Evolutionary conservation across 2,888 invertebrate genomes (phyloP).

Genomic region (Pterostichus madidus): DNA sequence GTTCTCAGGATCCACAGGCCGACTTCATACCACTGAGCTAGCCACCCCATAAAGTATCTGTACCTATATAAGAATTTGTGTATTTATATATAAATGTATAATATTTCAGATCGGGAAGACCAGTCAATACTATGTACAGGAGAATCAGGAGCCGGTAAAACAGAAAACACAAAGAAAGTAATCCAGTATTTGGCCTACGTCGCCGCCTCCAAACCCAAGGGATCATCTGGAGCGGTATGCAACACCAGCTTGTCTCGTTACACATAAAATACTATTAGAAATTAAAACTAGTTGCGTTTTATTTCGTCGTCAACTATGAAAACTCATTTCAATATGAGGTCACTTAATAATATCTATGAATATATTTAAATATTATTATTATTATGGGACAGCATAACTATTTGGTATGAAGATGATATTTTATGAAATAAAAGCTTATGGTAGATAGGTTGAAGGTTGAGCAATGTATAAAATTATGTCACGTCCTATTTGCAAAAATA

Average conservation of each 20-base stretch:
- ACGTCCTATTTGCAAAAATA: constrained; percentile 3
- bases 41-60: no score
- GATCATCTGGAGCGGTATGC: constrained; percentile 92
- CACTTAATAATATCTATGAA: no score
- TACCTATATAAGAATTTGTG: no score
- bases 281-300: constrained; percentile 35
- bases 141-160: constrained; percentile 99
- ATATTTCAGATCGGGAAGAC: constrained; percentile 94
- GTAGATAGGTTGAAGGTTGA: constrained; percentile 41
- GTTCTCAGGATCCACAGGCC: no score
- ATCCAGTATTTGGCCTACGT: constrained; percentile 99
- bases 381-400: constrained; percentile 14
- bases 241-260: constrained; percentile 24
- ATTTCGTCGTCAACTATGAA: constrained; percentile 12
- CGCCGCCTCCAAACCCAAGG: constrained; percentile 97
- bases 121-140: constrained; percentile 99
- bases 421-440: constrained; percentile 19
- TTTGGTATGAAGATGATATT: constrained; percentile 6
- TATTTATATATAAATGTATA: no score
- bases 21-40: no score
- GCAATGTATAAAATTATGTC: constrained; percentile 18
- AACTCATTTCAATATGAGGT: constrained; percentile 39
- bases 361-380: constrained; percentile 33
- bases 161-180: constrained; percentile 99
- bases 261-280: constrained; percentile 16